Evolutionary conservation across 2,797 vertebrate species (phyloP).

Genomic region (Muscicapa comitata): DNA sequence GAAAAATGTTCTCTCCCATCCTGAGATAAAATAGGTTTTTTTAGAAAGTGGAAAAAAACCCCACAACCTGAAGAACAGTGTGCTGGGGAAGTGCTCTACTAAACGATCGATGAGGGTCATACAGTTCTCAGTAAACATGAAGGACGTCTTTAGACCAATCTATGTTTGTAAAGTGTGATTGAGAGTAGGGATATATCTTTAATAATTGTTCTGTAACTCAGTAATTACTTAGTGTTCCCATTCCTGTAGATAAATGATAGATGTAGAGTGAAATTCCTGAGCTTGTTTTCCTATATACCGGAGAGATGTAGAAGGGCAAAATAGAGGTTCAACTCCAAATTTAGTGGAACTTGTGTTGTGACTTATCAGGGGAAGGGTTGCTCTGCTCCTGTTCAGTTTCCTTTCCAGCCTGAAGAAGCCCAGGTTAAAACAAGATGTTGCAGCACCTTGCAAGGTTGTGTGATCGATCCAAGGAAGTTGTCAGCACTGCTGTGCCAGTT

Average conservation of each 20-base stretch:
- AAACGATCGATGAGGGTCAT: background rate
- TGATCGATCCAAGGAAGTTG: background rate
- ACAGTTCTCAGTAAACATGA: background rate
- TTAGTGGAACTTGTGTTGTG: background rate
- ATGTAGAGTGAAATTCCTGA: background rate
- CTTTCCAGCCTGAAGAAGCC: background rate
- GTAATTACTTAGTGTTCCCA: background rate
- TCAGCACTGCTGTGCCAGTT: fast-evolving
- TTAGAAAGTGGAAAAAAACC: background rate
- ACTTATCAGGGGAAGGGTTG: background rate
- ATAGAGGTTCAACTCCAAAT: background rate
- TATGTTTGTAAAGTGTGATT: background rate
- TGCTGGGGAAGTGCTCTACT: background rate
- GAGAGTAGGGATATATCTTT: background rate
- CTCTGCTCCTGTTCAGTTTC: background rate
- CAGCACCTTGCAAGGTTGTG: fast-evolving
- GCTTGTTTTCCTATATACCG: background rate
- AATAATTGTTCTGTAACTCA: background rate
- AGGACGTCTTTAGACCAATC: background rate
- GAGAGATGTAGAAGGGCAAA: background rate
- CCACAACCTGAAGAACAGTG: fast-evolving
- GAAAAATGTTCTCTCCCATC: background rate
- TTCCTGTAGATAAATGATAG: background rate
- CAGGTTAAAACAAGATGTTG: fast-evolving
- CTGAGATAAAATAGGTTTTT: background rate